Evolutionary conservation across 2,113 vertebrate genomes (phyloP).

Genomic region (Pseudonaja textilis): DNA sequence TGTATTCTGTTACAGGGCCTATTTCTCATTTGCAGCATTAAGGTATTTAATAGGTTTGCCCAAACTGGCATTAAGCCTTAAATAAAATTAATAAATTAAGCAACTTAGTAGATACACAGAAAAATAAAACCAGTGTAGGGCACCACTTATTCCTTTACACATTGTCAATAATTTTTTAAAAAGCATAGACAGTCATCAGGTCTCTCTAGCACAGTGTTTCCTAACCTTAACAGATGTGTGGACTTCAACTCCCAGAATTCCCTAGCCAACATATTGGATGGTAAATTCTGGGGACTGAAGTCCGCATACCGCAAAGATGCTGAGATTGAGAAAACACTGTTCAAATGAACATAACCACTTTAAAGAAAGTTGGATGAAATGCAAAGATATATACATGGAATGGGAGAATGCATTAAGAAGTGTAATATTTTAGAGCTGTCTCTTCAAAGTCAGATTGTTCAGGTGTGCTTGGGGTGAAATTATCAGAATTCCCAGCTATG

Average conservation of each 20-base stretch:
- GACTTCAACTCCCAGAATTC: background rate
- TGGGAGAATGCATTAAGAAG: background rate
- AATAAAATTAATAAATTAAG: background rate
- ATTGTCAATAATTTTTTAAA: background rate
- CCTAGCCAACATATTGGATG: background rate
- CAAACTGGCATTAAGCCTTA: background rate
- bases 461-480: background rate
- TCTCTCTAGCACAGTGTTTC: background rate
- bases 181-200: background rate
- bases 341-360: background rate
- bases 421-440: background rate
- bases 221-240: background rate
- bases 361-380: background rate
- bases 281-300: background rate
- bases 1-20: background rate
- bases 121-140: background rate
- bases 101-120: background rate
- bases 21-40: background rate
- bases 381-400: background rate
- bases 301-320: background rate
- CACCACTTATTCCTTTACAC: background rate
- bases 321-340: background rate
- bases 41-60: background rate
- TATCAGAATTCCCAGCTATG: background rate
- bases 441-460: background rate